Evolutionary conservation across 1,140 invertebrate species (phyloP).

Genomic region (Drosophila nigromelanica): DNA sequence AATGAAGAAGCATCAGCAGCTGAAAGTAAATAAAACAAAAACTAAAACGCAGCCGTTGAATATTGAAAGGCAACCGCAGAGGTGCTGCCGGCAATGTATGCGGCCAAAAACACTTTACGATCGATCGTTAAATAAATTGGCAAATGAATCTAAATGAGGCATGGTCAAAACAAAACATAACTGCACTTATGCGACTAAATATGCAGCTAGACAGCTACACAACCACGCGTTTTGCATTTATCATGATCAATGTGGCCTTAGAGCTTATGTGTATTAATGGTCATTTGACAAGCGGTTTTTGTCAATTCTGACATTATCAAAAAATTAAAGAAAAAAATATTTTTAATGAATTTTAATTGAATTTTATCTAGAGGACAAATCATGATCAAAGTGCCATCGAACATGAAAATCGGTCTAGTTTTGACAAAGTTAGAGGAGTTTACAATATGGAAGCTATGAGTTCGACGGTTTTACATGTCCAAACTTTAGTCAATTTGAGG

Average conservation of each 20-base stretch:
- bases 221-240: constrained; percentile 2
- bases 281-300: no score
- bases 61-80: constrained; percentile 29
- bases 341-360: no score
- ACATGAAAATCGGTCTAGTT: no score
- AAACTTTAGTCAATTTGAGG: no score
- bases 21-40: constrained; percentile 42
- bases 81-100: constrained; percentile 18
- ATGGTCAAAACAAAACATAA: constrained; percentile 68
- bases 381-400: no score
- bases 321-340: no score
- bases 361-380: no score
- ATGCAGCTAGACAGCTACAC: constrained; percentile 3
- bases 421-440: no score
- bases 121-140: constrained; percentile 81
- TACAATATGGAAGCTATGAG: no score
- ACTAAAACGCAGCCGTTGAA: constrained; percentile 28
- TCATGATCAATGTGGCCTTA: not conserved
- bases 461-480: no score
- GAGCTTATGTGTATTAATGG: not conserved
- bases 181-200: constrained; percentile 30
- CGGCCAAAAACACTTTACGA: constrained; percentile 65
- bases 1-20: not conserved
- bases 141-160: constrained; percentile 81
- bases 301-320: no score